Conservation (phyloP, 2,888 invertebrate genomes). For the Scrobipalpa atriplicella region DNA sequence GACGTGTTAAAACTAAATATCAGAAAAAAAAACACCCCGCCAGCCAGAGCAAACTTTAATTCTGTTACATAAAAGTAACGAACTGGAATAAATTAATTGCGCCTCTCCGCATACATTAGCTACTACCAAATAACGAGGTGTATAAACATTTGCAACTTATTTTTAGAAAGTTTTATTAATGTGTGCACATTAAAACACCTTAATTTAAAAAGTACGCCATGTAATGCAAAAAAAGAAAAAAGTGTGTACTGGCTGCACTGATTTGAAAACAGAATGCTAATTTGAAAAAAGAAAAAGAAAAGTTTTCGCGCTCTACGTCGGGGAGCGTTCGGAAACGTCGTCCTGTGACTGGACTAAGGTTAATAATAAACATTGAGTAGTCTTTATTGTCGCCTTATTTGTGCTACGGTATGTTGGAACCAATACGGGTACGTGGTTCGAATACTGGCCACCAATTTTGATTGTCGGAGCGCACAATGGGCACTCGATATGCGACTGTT, state of each 20-base stretch:
- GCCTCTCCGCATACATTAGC: slow-evolving; percentile 55
- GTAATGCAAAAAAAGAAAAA: background rate
- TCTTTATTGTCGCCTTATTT: slow-evolving; percentile 71
- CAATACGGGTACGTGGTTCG: slow-evolving; percentile 75
- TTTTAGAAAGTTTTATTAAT: slow-evolving; percentile 56
- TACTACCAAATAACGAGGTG: slow-evolving; percentile 42
- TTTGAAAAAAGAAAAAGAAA: slow-evolving; percentile 33
- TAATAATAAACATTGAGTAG: slow-evolving; percentile 64
- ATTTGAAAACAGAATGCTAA: slow-evolving; percentile 24
- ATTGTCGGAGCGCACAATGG: slow-evolving; percentile 69
- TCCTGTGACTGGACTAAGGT: slow-evolving; percentile 64
- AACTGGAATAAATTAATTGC: slow-evolving; percentile 66
- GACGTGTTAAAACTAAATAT: slow-evolving; percentile 64
- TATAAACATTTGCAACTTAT: slow-evolving; percentile 38
- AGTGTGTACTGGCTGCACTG: background rate
- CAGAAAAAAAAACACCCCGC: slow-evolving; percentile 59
- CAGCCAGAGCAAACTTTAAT: slow-evolving; percentile 59
- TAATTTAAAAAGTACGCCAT: slow-evolving; percentile 33
- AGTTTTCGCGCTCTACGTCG: slow-evolving; percentile 37
- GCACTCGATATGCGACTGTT: slow-evolving; percentile 64
- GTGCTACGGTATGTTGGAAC: slow-evolving; percentile 80
- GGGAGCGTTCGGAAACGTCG: slow-evolving; percentile 53
- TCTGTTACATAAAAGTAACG: slow-evolving; percentile 69
- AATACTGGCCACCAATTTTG: slow-evolving; percentile 64
- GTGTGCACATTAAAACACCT: slow-evolving; percentile 36